Evolutionary conservation across 2,888 invertebrate genomes (phyloP).

Genomic region (Pyrrhosoma nymphula): DNA sequence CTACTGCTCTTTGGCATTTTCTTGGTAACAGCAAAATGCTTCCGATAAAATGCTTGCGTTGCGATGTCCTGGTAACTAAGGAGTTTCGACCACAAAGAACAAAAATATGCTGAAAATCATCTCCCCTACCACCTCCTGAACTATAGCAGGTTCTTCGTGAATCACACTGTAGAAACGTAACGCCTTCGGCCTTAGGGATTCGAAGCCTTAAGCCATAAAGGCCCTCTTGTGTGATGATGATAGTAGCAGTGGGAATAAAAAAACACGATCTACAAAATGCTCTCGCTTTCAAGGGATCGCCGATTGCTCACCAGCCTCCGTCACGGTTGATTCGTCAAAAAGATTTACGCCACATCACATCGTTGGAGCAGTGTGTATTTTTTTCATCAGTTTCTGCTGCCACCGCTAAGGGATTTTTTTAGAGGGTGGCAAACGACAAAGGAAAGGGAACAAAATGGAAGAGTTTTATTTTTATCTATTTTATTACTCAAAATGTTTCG

Average conservation of each 20-base stretch:
- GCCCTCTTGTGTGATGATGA: neutral
- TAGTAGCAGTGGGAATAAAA: neutral
- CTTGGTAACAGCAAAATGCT: no score
- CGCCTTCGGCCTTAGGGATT: no score
- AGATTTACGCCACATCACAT: slow-evolving; percentile 30
- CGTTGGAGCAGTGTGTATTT: neutral
- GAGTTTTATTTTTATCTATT: neutral
- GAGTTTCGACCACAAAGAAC: no score
- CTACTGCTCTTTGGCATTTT: no score
- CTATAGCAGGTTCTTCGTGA: no score
- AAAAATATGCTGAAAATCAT: no score
- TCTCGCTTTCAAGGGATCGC: neutral
- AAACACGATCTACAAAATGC: neutral
- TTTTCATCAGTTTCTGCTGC: neutral
- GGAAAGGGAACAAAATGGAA: neutral
- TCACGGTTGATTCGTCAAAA: slow-evolving; percentile 42
- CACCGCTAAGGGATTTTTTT: neutral
- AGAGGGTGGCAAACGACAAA: neutral
- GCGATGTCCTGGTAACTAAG: no score
- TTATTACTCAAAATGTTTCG: neutral
- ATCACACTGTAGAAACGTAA: no score
- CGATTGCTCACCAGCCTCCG: neutral
- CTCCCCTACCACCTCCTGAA: no score
- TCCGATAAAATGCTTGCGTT: no score
- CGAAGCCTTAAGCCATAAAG: neutral